These are phyloP conservation scores for Catharus bicknelli DNA, from an alignment of 2,113 vertebrate species.

Conservation along the genomic window DNA sequence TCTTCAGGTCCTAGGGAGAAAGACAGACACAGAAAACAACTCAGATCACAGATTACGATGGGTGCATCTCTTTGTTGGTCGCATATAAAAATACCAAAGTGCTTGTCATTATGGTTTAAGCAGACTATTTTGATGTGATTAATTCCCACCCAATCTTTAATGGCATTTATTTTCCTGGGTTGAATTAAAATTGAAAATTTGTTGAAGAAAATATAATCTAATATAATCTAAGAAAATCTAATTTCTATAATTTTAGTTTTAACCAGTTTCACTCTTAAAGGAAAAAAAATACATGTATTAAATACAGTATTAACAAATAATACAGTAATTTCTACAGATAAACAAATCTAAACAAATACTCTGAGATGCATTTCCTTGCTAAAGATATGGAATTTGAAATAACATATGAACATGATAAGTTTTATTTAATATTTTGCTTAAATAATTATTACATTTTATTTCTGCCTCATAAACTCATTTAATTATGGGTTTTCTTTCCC, in stretches of 20 bases:
- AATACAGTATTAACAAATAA: not conserved
- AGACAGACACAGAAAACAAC: not conserved
- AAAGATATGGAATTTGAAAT: not conserved
- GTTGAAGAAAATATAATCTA: not conserved
- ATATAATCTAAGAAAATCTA: not conserved
- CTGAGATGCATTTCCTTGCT: not conserved
- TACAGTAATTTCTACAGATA: not conserved
- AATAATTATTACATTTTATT: not conserved
- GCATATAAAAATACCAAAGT: not conserved
- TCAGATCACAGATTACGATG: not conserved
- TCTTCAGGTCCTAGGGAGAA: not conserved
- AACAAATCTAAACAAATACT: not conserved
- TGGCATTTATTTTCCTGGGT: not conserved
- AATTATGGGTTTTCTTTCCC: not conserved
- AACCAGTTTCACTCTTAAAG: not conserved
- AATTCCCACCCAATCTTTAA: not conserved
- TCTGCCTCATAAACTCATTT: not conserved
- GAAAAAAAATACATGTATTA: not conserved
- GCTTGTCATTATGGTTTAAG: not conserved
- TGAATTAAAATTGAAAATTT: not conserved
- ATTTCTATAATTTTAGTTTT: not conserved
- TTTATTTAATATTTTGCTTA: not conserved
- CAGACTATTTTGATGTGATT: not conserved
- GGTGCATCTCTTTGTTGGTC: not conserved
- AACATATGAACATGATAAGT: not conserved